Evolutionary conservation across 2,113 vertebrate genomes (phyloP).

Genomic region (Alethe castanea): DNA sequence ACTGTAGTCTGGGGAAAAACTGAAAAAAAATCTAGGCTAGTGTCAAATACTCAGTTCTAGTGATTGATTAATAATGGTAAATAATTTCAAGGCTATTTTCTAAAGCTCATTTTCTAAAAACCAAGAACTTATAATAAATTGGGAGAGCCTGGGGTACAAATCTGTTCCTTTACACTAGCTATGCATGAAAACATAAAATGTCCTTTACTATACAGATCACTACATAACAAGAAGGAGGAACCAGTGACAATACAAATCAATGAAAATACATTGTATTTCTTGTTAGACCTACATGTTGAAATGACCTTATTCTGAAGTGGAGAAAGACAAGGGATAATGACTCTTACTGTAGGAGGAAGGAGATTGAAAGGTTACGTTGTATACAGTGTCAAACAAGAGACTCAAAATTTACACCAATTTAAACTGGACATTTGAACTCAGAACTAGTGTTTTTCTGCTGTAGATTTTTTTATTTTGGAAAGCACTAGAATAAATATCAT

Average conservation of each 20-base stretch:
- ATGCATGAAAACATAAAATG: constrained; percentile 73
- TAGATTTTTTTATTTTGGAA: not conserved
- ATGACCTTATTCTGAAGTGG: constrained; percentile 65
- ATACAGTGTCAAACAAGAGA: not conserved
- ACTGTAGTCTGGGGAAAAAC: not conserved
- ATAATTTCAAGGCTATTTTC: constrained; percentile 20
- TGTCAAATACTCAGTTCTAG: not conserved
- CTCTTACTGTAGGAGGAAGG: not conserved
- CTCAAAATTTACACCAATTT: not conserved
- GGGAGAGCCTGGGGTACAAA: constrained; percentile 39
- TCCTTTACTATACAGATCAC: constrained; percentile 71
- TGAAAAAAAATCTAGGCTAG: not conserved
- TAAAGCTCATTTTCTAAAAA: constrained; percentile 11
- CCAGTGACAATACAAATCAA: constrained; percentile 64
- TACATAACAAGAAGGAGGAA: constrained; percentile 59
- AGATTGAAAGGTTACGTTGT: constrained; percentile 11
- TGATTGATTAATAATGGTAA: not conserved
- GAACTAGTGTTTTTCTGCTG: not conserved
- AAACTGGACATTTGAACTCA: not conserved
- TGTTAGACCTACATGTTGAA: constrained; percentile 60
- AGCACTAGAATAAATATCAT: not conserved
- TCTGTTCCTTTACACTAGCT: constrained; percentile 74
- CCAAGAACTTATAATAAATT: not conserved
- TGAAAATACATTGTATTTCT: constrained; percentile 72
- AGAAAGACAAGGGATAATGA: constrained; percentile 39